Evolutionary conservation across 2,113 vertebrate genomes (phyloP), one percentile per base, ranked within the genome.

Genomic region (Pluvialis apricaria): DNA sequence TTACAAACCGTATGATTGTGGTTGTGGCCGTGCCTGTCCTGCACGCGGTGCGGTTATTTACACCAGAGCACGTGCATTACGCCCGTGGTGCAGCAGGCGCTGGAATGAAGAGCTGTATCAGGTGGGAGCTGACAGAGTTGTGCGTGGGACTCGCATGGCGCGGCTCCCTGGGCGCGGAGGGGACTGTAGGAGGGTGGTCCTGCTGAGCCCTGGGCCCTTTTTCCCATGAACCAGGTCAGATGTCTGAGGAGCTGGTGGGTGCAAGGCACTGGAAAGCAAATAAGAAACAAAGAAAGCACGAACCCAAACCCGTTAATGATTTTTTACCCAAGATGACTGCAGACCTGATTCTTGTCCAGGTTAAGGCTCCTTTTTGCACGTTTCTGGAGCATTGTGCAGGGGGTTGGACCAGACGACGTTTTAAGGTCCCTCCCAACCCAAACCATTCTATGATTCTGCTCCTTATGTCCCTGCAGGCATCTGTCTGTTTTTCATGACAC

Each of bases 41-140:
- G 3, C 21, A 4, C 0, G 3, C 3, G 61, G 55, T 40, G 78
- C 36, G 10, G 69, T 13, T 54, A 10, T 22, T 89, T 9, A 29
- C 47, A 10, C 16, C 55, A 8, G 29, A 1, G 15, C 1, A 0
- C 5, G 29, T 28, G 61, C 25, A 5, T 16, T 29, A 4, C 17
- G 4, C 6, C 65, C 17, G 3, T 10, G 40, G n/a, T 12, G 38
- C 36, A 20, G 51, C 17, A 61, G 38, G 60, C 5, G 4, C 51
- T 28, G 80, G 10, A 8, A 62, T 3, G 0, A 0, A 18, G 55
- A 52, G 55, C 40, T 40, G 54, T 4, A 0, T 6, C 1, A 3
- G 51, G 0, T 3, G 44, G 79, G 42, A 65, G 47, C 13, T 17
- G 62, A 3, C 4, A 2, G 2, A 7, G 49, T 6, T 6, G 26